phyloP scores from a whole-genome alignment of 2,797 vertebrate genomes.

The Sphenodon punctatus region DNA sequence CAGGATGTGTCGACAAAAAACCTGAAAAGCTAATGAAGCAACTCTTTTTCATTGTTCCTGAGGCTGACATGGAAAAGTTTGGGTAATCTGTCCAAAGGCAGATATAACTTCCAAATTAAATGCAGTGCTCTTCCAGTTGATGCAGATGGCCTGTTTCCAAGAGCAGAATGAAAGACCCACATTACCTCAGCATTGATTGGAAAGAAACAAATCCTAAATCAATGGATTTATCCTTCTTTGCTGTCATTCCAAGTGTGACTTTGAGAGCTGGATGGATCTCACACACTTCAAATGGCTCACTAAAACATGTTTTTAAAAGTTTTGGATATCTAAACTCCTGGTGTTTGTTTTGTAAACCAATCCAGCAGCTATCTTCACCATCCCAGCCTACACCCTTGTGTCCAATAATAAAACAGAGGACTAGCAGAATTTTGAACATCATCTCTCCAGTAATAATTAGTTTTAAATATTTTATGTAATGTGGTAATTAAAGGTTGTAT shows the following conservation, averaged over 20 bases:
- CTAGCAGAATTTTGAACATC: not conserved
- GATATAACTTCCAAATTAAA: not conserved
- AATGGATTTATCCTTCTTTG: not conserved
- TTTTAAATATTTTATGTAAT: not conserved
- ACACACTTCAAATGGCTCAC: not conserved
- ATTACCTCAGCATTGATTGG: rapidly evolving
- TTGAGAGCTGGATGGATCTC: not conserved
- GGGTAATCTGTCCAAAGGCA: not conserved
- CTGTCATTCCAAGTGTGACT: not conserved
- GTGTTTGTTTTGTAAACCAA: not conserved
- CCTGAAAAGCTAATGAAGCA: too few relatives aligned
- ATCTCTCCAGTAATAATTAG: not conserved
- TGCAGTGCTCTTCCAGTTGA: not conserved
- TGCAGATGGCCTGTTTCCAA: not conserved
- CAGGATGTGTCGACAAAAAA: too few relatives aligned
- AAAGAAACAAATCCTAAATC: too few relatives aligned
- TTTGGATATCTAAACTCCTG: not conserved
- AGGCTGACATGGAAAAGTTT: not conserved
- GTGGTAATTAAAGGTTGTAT: not conserved
- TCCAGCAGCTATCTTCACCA: not conserved
- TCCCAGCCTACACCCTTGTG: not conserved
- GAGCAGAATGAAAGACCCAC: not conserved
- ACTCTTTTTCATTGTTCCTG: not conserved
- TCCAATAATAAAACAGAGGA: not conserved
- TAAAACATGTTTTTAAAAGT: not conserved